Percentiles rank a stretch among this genome's conserved stretches.
These are phyloP conservation scores for Scaptomyza tumidula DNA, from an alignment of 2,888 invertebrate species.

Conservation along the genomic window DNA sequence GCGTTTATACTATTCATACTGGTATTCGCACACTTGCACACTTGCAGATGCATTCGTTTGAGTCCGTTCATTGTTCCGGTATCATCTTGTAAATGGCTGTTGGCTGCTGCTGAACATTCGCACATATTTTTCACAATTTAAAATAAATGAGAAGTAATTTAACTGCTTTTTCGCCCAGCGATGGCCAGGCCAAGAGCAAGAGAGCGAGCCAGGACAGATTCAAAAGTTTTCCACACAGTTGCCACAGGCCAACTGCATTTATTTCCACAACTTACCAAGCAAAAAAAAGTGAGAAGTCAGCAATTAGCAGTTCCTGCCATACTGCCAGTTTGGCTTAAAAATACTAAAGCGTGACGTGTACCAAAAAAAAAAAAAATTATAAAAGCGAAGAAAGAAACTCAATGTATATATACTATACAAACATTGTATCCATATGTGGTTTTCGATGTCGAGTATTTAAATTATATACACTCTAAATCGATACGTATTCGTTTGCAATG, in stretches of 20 bases:
- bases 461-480: conserved; percentile 2
- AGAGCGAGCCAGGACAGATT: conserved; percentile 44
- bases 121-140: conserved; percentile 79
- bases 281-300: conserved; percentile 59
- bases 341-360: conserved; percentile 4
- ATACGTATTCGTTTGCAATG: background rate
- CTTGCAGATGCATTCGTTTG: conserved; percentile 22
- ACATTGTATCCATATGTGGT: no score
- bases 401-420: background rate
- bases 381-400: background rate
- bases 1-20: conserved; percentile 29
- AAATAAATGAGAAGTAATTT: conserved; percentile 80
- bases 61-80: conserved; percentile 48
- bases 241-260: conserved; percentile 47
- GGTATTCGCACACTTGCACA: conserved; percentile 7
- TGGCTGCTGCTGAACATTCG: conserved; percentile 54
- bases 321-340: conserved; percentile 14
- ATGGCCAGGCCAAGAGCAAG: conserved; percentile 13
- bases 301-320: conserved; percentile 64
- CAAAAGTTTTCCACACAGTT: conserved; percentile 29
- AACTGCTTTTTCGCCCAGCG: conserved; percentile 63
- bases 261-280: conserved; percentile 19
- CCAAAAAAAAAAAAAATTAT: background rate
- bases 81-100: conserved; percentile 68
- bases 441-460: conserved; percentile 6